Conservation (phyloP, 2,888 invertebrate genomes). For the Clistopyga incitator region DNA sequence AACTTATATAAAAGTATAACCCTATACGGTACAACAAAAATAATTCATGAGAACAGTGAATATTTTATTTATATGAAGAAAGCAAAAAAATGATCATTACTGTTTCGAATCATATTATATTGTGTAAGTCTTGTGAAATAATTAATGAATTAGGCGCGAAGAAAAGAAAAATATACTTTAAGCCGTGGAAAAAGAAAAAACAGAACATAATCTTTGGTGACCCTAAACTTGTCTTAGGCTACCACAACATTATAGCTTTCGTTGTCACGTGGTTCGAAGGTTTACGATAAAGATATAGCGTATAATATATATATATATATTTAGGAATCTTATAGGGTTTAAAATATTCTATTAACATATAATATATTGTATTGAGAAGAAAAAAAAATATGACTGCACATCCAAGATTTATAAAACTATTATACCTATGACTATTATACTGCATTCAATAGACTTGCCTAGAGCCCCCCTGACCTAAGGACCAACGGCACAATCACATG, state of each 20-base stretch:
- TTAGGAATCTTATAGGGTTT: slow-evolving; percentile 73
- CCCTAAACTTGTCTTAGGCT: slow-evolving; percentile 74
- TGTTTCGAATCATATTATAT: slow-evolving; percentile 73
- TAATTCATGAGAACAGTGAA: slow-evolving; percentile 73
- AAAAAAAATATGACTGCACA: slow-evolving; percentile 77
- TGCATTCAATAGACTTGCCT: slow-evolving; percentile 83
- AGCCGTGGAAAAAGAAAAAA: slow-evolving; percentile 33
- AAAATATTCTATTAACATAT: slow-evolving; percentile 82
- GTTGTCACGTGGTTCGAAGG: slow-evolving; percentile 72
- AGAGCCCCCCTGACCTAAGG: slow-evolving; percentile 83
- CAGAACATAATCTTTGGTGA: slow-evolving; percentile 67
- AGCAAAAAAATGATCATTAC: slow-evolving; percentile 69
- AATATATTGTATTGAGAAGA: slow-evolving; percentile 80
- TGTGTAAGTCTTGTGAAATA: slow-evolving; percentile 66
- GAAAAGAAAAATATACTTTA: slow-evolving; percentile 53
- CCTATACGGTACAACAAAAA: slow-evolving; percentile 71
- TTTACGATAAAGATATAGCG: slow-evolving; percentile 70
- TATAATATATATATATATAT: slow-evolving; percentile 70
- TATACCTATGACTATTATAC: slow-evolving; percentile 81
- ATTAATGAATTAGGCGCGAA: slow-evolving; percentile 61
- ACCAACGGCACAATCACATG: slow-evolving; percentile 84
- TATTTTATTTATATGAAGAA: slow-evolving; percentile 78
- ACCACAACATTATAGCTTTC: slow-evolving; percentile 78
- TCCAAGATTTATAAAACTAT: slow-evolving; percentile 83
- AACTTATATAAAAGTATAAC: slow-evolving; percentile 78